These are phyloP conservation scores for Diplogasteroides magnus DNA, from an alignment of 1,140 invertebrate genomes.

Conservation along the genomic window DNA sequence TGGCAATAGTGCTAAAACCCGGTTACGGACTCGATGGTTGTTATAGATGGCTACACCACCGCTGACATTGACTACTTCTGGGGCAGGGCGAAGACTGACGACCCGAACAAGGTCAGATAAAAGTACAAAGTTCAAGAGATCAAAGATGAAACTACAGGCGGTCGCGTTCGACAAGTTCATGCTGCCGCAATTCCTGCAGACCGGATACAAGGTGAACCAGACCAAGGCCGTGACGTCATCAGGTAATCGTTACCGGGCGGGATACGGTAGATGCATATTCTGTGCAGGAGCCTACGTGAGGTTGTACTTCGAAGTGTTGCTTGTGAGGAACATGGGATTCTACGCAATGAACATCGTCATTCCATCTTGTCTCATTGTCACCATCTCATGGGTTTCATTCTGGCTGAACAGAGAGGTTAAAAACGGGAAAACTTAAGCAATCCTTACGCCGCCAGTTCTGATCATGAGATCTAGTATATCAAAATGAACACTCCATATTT, in stretches of 20 bases:
- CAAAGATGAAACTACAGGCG: no score
- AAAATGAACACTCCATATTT: no score
- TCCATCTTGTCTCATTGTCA: slow-evolving; percentile 93
- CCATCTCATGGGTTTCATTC: slow-evolving; percentile 89
- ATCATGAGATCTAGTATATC: no score
- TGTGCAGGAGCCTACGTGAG: slow-evolving; percentile 48
- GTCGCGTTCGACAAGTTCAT: slow-evolving; percentile 45
- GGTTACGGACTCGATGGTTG: neutral
- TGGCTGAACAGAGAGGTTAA: slow-evolving; percentile 57
- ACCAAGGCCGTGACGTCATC: slow-evolving; percentile 49
- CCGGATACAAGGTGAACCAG: slow-evolving; percentile 46
- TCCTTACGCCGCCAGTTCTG: no score
- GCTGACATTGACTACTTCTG: slow-evolving; percentile 39
- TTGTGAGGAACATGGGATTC: slow-evolving; percentile 95
- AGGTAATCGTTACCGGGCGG: slow-evolving; percentile 33
- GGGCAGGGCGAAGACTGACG: slow-evolving; percentile 32
- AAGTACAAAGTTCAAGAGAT: no score
- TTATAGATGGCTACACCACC: slow-evolving; percentile 38
- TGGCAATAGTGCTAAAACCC: no score
- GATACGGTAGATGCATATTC: neutral
- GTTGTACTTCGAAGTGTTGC: slow-evolving; percentile 72
- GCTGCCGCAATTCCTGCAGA: slow-evolving; percentile 46
- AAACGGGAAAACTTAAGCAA: no score
- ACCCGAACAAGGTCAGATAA: no score
- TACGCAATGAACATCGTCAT: slow-evolving; percentile 99